phyloP scores from a whole-genome alignment of 2,888 invertebrate genomes.

The Pherbina coryleti region DNA sequence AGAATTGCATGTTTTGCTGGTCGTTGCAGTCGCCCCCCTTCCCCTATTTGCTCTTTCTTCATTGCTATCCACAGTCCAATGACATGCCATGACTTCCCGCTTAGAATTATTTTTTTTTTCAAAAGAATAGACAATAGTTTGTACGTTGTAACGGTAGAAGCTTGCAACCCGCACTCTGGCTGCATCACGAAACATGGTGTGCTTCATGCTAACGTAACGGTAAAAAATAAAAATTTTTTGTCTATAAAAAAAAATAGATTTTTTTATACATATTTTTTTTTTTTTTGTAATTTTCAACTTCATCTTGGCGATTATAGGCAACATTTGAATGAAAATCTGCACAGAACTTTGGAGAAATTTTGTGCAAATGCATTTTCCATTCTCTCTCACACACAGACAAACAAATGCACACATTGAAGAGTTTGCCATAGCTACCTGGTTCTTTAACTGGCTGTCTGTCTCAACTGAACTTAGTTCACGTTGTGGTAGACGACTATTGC shows the following conservation, averaged over 20 bases:
- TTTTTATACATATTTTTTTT: background rate
- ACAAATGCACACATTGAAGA: background rate
- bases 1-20: background rate
- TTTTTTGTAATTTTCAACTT: background rate
- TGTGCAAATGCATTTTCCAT: slow-evolving; percentile 17
- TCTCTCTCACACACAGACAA: background rate
- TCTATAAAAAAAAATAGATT: background rate
- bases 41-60: background rate
- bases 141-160: background rate
- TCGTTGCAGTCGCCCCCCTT: background rate
- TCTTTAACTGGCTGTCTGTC: slow-evolving; percentile 47
- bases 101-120: background rate
- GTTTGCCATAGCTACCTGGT: background rate
- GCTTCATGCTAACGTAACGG: slow-evolving; percentile 20
- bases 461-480: slow-evolving; percentile 28
- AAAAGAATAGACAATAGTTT: slow-evolving; percentile 14
- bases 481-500: slow-evolving; percentile 1
- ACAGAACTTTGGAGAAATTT: slow-evolving; percentile 6
- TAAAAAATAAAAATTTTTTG: background rate
- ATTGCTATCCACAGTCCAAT: background rate
- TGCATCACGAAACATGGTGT: background rate
- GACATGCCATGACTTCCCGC: background rate
- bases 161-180: background rate
- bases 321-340: slow-evolving; percentile 1
- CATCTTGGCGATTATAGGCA: background rate